Evolutionary conservation across 1,140 invertebrate genomes (phyloP).

Genomic region (Nymphalis io): DNA sequence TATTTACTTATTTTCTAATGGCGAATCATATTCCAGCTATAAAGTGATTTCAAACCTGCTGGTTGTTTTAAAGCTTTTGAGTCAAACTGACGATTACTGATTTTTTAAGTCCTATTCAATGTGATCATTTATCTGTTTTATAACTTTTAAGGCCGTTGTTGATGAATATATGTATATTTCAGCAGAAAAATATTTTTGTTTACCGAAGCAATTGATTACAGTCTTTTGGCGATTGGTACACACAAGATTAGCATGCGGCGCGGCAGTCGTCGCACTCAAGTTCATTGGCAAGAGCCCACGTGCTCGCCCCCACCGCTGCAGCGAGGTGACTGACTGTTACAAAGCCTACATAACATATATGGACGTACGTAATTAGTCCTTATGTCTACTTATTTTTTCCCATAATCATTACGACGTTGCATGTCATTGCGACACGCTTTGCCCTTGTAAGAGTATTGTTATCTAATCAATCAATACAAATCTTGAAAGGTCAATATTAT

Average conservation of each 20-base stretch:
- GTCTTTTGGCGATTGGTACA: constrained; percentile 27
- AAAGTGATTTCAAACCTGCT: too few relatives aligned
- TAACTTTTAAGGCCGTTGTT: too few relatives aligned
- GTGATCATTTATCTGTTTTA: too few relatives aligned
- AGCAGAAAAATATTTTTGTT: not conserved
- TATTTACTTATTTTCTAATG: too few relatives aligned
- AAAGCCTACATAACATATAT: constrained; percentile 46
- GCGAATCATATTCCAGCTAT: too few relatives aligned
- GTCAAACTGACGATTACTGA: too few relatives aligned
- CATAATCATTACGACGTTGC: not conserved
- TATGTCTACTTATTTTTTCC: not conserved
- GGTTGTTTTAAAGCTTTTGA: too few relatives aligned
- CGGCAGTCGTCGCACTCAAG: constrained; percentile 59
- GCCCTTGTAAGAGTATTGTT: not conserved
- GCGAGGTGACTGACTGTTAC: constrained; percentile 66
- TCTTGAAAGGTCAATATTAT: too few relatives aligned
- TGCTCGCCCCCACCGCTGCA: constrained; percentile 58
- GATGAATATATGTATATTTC: not conserved
- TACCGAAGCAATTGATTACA: constrained; percentile 12
- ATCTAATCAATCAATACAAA: not conserved
- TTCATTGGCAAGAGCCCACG: constrained; percentile 74
- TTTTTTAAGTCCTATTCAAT: too few relatives aligned
- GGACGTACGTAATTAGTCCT: constrained; percentile 28
- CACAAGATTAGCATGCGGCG: constrained; percentile 36
- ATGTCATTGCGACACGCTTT: not conserved